phyloP scores from a whole-genome alignment of 2,113 vertebrate species.

The Phrynosoma platyrhinos region DNA sequence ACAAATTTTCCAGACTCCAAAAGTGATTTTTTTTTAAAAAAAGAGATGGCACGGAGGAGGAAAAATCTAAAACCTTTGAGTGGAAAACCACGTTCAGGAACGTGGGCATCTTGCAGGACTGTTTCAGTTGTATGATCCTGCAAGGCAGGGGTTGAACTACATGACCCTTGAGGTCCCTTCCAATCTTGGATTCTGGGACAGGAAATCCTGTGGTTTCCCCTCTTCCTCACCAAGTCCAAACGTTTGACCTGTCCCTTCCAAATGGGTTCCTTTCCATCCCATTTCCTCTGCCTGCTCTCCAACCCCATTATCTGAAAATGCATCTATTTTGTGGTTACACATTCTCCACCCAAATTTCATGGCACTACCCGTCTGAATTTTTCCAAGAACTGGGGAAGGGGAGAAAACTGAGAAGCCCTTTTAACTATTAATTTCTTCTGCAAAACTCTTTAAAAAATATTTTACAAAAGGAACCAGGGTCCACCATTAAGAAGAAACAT shows the following conservation, averaged over 20 bases:
- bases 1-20: neutral
- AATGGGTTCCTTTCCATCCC: neutral
- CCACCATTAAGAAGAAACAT: constrained; percentile 63
- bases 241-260: neutral
- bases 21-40: constrained; percentile 6
- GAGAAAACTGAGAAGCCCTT: neutral
- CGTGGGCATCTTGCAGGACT: neutral
- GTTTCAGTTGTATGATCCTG: no score
- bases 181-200: neutral
- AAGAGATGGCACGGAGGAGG: neutral
- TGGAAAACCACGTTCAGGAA: no score
- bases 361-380: constrained; percentile 5
- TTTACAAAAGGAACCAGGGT: constrained; percentile 16
- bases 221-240: neutral
- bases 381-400: neutral
- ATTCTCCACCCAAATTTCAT: constrained; percentile 16
- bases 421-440: neutral
- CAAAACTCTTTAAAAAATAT: neutral
- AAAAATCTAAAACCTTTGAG: neutral
- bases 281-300: neutral
- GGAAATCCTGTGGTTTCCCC: constrained; percentile 17
- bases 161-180: no score
- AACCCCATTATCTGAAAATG: constrained; percentile 22
- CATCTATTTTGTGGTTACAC: neutral
- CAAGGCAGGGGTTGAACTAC: no score